phyloP scores from a whole-genome alignment of 2,113 vertebrate genomes.

The Naja naja region DNA sequence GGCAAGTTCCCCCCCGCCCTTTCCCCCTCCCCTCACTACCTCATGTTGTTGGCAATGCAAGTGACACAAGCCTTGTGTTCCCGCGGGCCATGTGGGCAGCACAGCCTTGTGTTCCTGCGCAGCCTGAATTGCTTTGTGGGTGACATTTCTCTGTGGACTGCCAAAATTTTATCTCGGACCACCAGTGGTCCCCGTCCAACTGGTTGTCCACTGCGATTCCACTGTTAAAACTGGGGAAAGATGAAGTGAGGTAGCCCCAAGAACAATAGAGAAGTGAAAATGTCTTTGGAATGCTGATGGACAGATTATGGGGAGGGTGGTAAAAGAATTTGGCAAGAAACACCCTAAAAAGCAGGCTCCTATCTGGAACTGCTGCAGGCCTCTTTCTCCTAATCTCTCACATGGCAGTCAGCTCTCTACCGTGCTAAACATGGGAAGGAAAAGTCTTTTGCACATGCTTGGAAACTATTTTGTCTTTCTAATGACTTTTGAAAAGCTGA shows the following conservation, averaged over 20 bases:
- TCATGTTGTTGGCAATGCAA: no score
- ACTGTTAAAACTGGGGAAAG: not conserved
- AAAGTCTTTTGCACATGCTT: not conserved
- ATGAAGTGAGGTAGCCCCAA: not conserved
- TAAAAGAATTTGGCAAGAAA: not conserved
- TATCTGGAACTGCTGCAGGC: not conserved
- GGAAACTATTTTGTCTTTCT: not conserved
- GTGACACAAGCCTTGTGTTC: no score
- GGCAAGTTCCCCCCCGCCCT: no score
- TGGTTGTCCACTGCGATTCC: no score
- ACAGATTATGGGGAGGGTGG: not conserved
- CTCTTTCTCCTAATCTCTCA: not conserved
- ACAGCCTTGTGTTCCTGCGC: no score
- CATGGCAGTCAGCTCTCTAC: not conserved
- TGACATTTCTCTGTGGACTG: no score
- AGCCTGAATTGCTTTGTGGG: no score
- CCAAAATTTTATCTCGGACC: no score
- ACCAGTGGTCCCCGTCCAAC: no score
- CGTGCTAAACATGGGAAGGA: not conserved
- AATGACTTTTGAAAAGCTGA: not conserved
- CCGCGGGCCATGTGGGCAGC: no score
- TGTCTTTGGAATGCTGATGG: not conserved
- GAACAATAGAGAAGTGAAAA: not conserved
- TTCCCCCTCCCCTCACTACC: no score
- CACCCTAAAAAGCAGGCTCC: not conserved